Percentiles rank a stretch among this genome's conserved stretches.
phyloP scores from a whole-genome alignment of 2,888 invertebrate species.

The Eupithecia pulchellata region DNA sequence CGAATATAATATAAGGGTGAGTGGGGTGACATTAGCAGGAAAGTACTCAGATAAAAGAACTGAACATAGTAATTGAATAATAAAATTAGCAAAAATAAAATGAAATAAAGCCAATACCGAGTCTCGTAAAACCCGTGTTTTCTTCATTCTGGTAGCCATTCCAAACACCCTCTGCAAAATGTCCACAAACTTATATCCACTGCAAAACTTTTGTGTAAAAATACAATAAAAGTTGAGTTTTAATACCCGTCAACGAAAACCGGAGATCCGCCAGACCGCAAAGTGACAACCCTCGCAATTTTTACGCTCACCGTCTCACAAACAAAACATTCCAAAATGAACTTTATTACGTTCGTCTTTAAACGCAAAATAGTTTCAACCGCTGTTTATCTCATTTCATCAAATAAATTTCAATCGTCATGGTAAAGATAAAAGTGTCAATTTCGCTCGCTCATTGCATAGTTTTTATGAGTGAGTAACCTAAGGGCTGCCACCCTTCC shows the following conservation, averaged over 20 bases:
- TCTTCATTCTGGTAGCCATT: slow-evolving; percentile 15
- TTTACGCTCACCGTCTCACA: slow-evolving; percentile 19
- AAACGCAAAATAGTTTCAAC: slow-evolving; percentile 9
- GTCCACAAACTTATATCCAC: slow-evolving; percentile 20
- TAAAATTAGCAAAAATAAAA: background rate
- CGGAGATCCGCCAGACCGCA: slow-evolving; percentile 42
- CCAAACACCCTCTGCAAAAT: slow-evolving; percentile 21
- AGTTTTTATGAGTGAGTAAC: slow-evolving; percentile 16
- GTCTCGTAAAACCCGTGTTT: background rate
- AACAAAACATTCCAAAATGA: slow-evolving; percentile 5
- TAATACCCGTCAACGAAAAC: slow-evolving; percentile 41
- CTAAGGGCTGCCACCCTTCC: slow-evolving; percentile 66
- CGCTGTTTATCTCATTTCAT: background rate
- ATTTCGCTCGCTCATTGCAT: slow-evolving; percentile 5
- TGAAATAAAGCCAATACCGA: background rate
- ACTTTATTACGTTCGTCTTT: slow-evolving; percentile 9
- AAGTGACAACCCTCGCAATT: slow-evolving; percentile 42
- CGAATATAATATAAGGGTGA: background rate
- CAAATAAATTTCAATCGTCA: slow-evolving; percentile 16
- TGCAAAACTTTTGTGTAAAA: slow-evolving; percentile 31
- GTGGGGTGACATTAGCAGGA: background rate
- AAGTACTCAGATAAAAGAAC: background rate
- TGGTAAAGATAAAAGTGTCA: slow-evolving; percentile 15
- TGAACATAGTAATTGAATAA: background rate
- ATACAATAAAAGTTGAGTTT: slow-evolving; percentile 40